Base-by-base conservation (phyloP, 1,140 invertebrate species). In the Lucilia sericata region DNA sequence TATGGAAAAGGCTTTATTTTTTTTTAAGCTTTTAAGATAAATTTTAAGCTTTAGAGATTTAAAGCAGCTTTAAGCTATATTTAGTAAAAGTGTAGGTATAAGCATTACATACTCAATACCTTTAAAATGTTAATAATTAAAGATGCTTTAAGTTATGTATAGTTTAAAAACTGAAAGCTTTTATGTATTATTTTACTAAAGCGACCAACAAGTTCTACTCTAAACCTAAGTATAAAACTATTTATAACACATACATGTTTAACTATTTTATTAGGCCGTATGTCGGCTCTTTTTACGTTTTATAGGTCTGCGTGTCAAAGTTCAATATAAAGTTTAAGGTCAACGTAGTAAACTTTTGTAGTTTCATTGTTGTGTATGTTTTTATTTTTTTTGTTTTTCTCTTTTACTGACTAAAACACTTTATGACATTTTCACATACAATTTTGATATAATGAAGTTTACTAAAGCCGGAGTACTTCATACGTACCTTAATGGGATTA, bases 301-400 rank as follows among this genome's bases (percentile, higher is more conserved):
- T 75, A 8, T 75, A 75, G 25, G 25, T 75, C 74, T 75, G 74
- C 74, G 34, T 75, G 74, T 75, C 74, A 75, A 36, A 75, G 74
- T 75, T 75, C 74, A 75, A 75, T 75, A 30, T 75, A 75, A 75
- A 75, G 74, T 75, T 75, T 75, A 75, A 75, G 74, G 74, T 75
- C 74, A 75, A 2, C 19, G 19, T 25, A 19, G 17, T 21, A 70
- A 70, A 70, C 7, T n/a, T 60, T 60, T 17, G 51, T 60, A 17
- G 42, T 60, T 60, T 60, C 17, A 60, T 21, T 70, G 19, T 70
- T 70, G 25, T 30, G 25, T 30, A 30, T 30, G 13, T 60, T n/a
- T 60, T 60, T 14, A 0, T 60, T 60, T n/a, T 60, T 60, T 14
- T 14, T 60, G 19, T 70, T 21, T 19, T 21, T 7, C 5, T 60